These are phyloP conservation scores for Polymixis lichenea DNA, from an alignment of 2,888 invertebrate genomes.

Conservation along the genomic window DNA sequence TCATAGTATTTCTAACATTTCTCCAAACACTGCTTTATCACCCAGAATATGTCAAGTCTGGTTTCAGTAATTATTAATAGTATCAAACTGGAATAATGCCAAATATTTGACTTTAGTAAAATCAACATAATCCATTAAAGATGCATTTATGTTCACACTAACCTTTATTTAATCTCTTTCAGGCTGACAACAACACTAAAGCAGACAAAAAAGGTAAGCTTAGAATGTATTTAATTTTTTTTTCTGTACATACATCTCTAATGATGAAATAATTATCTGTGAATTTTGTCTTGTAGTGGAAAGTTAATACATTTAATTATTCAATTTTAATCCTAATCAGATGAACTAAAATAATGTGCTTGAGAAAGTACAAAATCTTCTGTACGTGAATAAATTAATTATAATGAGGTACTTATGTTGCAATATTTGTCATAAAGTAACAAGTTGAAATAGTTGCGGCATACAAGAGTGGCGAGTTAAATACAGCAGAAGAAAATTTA, in stretches of 20 bases:
- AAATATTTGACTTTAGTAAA: constrained; percentile 59
- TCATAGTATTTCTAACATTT: constrained; percentile 48
- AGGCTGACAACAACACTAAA: constrained; percentile 91
- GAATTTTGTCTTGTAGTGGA: constrained; percentile 27
- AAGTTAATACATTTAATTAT: constrained; percentile 13
- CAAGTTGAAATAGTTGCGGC: constrained; percentile 57
- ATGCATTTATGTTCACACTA: constrained; percentile 35
- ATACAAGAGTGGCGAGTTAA: constrained; percentile 61
- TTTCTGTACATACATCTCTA: constrained; percentile 19
- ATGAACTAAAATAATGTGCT: constrained; percentile 29
- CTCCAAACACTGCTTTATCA: constrained; percentile 16
- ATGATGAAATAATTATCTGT: constrained; percentile 19
- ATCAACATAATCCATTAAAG: constrained; percentile 24
- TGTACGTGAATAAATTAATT: constrained; percentile 37
- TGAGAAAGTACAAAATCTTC: constrained; percentile 23
- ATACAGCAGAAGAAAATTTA: constrained; percentile 63
- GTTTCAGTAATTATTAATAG: constrained; percentile 66
- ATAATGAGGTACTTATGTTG: constrained; percentile 32
- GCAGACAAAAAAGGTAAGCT: constrained; percentile 89
- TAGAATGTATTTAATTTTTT: constrained; percentile 28
- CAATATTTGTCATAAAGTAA: constrained; percentile 50
- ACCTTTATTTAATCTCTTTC: constrained; percentile 75
- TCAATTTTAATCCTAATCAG: constrained; percentile 21
- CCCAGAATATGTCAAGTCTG: constrained; percentile 35
- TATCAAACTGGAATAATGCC: constrained; percentile 72